Percentiles rank a stretch among this genome's conserved stretches.
Conservation (phyloP, 2,888 invertebrate species). For the Malacosoma neustria region DNA sequence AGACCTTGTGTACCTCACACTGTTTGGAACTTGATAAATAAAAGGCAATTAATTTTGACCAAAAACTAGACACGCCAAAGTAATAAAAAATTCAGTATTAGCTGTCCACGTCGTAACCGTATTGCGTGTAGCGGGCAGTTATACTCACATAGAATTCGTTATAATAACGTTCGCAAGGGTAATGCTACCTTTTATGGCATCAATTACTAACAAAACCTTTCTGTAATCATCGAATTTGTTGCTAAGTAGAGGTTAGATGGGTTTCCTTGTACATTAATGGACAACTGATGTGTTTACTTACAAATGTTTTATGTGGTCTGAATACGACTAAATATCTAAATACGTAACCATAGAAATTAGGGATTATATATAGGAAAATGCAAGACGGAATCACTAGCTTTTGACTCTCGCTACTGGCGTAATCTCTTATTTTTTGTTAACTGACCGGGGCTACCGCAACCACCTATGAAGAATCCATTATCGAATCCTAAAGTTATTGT, state of each 20-base stretch:
- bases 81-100: constrained; percentile 25
- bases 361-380: too few species aligned
- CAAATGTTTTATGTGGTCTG: too few species aligned
- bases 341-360: too few species aligned
- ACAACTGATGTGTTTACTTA: constrained; percentile 8
- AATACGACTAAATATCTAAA: too few species aligned
- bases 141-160: constrained; percentile 35
- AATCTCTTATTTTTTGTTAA: too few species aligned
- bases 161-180: constrained; percentile 38
- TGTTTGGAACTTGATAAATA: neutral
- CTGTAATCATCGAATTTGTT: constrained; percentile 37
- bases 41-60: neutral
- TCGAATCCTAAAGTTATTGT: too few species aligned
- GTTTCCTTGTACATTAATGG: constrained; percentile 29
- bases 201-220: constrained; percentile 47
- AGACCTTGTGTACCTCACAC: too few species aligned
- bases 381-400: too few species aligned
- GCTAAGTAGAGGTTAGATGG: constrained; percentile 8
- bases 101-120: constrained; percentile 10
- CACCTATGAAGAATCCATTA: too few species aligned
- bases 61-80: neutral
- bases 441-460: too few species aligned
- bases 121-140: constrained; percentile 32
- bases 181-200: constrained; percentile 44
- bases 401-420: too few species aligned